Conservation (phyloP, 2,797 vertebrate genomes). For the Orientallactaga sibirica region DNA sequence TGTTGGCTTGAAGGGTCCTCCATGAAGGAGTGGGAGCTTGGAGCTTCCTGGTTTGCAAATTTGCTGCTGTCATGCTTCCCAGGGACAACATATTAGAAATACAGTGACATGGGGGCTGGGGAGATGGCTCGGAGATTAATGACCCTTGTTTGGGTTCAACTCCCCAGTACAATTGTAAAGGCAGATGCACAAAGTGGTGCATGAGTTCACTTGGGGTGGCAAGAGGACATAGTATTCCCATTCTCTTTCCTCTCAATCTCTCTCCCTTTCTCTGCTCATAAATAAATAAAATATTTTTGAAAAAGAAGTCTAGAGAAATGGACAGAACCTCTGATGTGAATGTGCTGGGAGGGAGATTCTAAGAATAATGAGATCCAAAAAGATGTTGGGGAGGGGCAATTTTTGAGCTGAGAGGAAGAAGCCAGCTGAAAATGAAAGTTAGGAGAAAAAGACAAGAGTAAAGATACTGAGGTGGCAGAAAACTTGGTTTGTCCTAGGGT, state of each 20-base stretch:
- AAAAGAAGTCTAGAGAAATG: neutral
- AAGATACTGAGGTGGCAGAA: neutral
- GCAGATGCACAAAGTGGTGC: too few species aligned
- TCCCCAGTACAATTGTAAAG: too few species aligned
- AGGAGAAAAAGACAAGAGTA: neutral
- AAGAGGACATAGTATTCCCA: too few species aligned
- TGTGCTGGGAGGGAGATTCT: neutral
- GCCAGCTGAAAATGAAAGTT: neutral
- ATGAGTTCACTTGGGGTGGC: too few species aligned
- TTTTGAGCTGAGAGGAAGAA: conserved; percentile 26
- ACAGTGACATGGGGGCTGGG: neutral
- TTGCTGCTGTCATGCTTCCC: neutral
- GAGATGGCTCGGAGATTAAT: too few species aligned
- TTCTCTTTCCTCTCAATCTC: too few species aligned
- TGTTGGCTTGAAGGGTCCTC: conserved; percentile 13
- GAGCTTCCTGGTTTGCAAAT: neutral
- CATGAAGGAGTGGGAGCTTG: neutral
- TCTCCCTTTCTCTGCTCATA: too few species aligned
- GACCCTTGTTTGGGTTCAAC: too few species aligned
- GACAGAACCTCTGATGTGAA: neutral
- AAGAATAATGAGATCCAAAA: neutral
- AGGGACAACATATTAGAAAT: neutral
- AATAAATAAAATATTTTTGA: too few species aligned
- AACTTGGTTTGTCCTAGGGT: neutral
- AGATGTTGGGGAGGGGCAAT: neutral